phyloP scores from a whole-genome alignment of 1,140 invertebrate species.

The Macrostomum lignano region DNA sequence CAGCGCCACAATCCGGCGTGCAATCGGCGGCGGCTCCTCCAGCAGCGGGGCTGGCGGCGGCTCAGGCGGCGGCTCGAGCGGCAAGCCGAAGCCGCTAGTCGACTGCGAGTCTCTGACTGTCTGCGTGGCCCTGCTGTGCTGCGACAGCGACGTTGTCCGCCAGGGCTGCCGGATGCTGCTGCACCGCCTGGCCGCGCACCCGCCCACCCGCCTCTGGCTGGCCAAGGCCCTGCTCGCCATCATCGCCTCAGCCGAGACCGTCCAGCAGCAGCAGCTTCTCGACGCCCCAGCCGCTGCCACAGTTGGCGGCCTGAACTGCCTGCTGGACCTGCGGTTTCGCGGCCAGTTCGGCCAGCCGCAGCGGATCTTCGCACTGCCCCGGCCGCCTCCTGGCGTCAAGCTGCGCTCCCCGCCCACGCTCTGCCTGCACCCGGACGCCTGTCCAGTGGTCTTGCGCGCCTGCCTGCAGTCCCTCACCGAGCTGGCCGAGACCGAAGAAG shows the following conservation, averaged over 20 bases:
- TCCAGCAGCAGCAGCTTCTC: too few species aligned
- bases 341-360: constrained; percentile 4
- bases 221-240: constrained; percentile 35
- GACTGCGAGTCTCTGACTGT: constrained; percentile 1
- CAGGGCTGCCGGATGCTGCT: not conserved
- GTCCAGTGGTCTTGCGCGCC: too few species aligned
- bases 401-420: too few species aligned
- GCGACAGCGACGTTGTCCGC: not conserved
- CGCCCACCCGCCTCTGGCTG: constrained; percentile 53
- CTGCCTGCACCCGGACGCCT: too few species aligned
- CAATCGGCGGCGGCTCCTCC: constrained; percentile 31
- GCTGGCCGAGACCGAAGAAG: constrained; percentile 4
- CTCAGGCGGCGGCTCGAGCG: too few species aligned
- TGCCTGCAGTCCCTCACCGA: constrained; percentile 30
- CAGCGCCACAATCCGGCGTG: constrained; percentile 10
- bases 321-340: constrained; percentile 16
- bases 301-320: constrained; percentile 9
- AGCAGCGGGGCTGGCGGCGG: too few species aligned
- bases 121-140: not conserved
- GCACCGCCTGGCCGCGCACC: not conserved
- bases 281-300: constrained; percentile 20
- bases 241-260: too few species aligned
- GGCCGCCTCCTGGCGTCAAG: constrained; percentile 10
- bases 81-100: too few species aligned
- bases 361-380: constrained; percentile 6